phyloP scores from a whole-genome alignment of 2,888 invertebrate species.

The Blastobasis adustella region DNA sequence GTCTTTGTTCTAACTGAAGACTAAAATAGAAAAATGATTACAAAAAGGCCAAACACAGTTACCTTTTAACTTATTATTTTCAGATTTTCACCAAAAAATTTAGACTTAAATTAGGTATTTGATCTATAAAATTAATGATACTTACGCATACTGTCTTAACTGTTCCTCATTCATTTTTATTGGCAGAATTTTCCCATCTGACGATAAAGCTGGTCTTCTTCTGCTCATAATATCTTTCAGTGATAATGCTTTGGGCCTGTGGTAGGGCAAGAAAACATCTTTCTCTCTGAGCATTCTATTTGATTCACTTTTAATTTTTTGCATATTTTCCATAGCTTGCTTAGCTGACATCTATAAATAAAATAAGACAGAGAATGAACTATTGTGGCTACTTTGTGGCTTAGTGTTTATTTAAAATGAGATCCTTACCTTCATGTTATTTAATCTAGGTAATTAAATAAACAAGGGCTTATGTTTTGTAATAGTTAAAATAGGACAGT shows the following conservation, averaged over 20 bases:
- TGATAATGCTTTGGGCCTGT: conserved; percentile 85
- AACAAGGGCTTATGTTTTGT: neutral
- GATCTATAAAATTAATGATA: conserved; percentile 11
- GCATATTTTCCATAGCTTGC: conserved; percentile 80
- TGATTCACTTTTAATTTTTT: conserved; percentile 87
- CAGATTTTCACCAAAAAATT: too few relatives aligned
- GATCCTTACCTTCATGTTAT: too few relatives aligned
- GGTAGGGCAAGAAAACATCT: conserved; percentile 87
- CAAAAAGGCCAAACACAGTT: neutral
- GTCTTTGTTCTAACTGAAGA: conserved; percentile 79
- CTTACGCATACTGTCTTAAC: conserved; percentile 79
- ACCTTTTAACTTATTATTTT: neutral
- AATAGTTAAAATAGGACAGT: neutral
- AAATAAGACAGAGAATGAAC: neutral
- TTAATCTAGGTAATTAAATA: too few relatives aligned
- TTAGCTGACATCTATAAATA: conserved; percentile 76
- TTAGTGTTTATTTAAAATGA: too few relatives aligned
- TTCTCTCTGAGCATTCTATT: conserved; percentile 87
- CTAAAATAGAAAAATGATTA: conserved; percentile 47
- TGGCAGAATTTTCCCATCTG: conserved; percentile 58
- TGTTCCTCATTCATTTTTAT: conserved; percentile 81
- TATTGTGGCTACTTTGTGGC: neutral
- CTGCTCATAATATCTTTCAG: conserved; percentile 84
- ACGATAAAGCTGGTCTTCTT: conserved; percentile 44
- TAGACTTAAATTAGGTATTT: too few relatives aligned